A percentile compares a stretch with the other conserved stretches of the same genome.
Evolutionary conservation across 30 jellyfish, hydroid and myxozoan species (phyloP).

Genomic region (Haliclystus octoradiatus): DNA sequence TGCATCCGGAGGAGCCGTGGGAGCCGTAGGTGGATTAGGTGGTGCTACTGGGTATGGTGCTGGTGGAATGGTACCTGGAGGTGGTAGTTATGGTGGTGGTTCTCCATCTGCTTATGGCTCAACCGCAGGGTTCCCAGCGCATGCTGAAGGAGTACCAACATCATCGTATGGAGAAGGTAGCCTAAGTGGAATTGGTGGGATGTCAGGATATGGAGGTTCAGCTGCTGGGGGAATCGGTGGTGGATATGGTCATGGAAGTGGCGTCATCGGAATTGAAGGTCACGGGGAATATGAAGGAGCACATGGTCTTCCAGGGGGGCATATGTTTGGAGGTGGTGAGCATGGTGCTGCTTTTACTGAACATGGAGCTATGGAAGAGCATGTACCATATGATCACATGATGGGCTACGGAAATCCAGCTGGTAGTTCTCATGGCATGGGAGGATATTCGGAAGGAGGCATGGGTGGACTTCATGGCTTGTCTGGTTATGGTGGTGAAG

Average conservation of each 20-base stretch:
- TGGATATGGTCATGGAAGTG: constrained; percentile 24
- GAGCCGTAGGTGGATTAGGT: neutral
- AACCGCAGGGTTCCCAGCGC: constrained; percentile 11
- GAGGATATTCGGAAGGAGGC: constrained; percentile 30
- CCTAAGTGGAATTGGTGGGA: neutral
- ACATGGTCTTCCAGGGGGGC: constrained; percentile 48
- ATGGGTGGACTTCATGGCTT: constrained; percentile 39
- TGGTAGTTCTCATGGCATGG: constrained; percentile 19
- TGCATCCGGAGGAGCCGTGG: constrained; percentile 7
- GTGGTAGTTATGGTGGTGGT: neutral
- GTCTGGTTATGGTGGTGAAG: neutral
- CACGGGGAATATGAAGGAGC: constrained; percentile 65
- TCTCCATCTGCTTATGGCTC: constrained; percentile 10
- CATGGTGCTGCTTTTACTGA: constrained; percentile 40
- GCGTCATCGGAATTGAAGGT: constrained; percentile 28
- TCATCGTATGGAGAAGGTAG: neutral
- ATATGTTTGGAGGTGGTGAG: constrained; percentile 30
- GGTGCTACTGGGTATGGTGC: too few species aligned
- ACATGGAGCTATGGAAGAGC: constrained; percentile 43
- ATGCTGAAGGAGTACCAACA: neutral
- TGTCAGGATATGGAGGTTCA: neutral
- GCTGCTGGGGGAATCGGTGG: constrained; percentile 23
- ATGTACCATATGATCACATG: constrained; percentile 5
- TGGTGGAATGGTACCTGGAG: neutral
- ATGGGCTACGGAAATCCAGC: neutral